Percentiles rank a stretch among this genome's conserved stretches.
Conservation (phyloP, 30 jellyfish, hydroid and myxozoan species). For the Chrysaora quinquecirrha region DNA sequence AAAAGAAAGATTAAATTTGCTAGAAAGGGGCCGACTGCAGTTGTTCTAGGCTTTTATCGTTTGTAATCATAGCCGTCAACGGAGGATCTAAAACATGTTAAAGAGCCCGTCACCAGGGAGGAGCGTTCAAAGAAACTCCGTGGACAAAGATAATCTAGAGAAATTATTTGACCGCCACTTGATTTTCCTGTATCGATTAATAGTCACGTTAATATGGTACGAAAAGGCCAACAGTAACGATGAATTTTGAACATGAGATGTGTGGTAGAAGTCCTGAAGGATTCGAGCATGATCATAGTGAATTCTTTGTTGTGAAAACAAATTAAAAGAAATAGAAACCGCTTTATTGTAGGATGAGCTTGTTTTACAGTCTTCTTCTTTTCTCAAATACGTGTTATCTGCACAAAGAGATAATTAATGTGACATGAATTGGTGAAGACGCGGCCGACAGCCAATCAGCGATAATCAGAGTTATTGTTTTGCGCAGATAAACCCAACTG, state of each 20-base stretch:
- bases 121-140: not conserved
- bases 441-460: slow-evolving; percentile 82
- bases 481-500: slow-evolving; percentile 47
- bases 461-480: slow-evolving; percentile 49
- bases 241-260: too few species aligned
- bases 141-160: not conserved
- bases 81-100: slow-evolving; percentile 36
- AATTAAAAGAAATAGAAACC: slow-evolving; percentile 42
- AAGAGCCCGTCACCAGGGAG: slow-evolving; percentile 24
- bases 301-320: slow-evolving; percentile 52
- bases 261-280: slow-evolving; percentile 26
- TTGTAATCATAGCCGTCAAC: slow-evolving; percentile 59
- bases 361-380: slow-evolving; percentile 62
- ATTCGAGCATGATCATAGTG: slow-evolving; percentile 15
- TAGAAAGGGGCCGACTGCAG: slow-evolving; percentile 53
- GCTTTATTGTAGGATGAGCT: slow-evolving; percentile 66
- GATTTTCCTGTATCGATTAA: too few species aligned
- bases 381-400: slow-evolving; percentile 70
- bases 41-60: slow-evolving; percentile 12
- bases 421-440: slow-evolving; percentile 69
- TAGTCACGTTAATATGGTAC: too few species aligned
- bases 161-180: too few species aligned
- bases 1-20: slow-evolving; percentile 38
- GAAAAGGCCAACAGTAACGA: too few species aligned
- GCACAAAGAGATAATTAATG: slow-evolving; percentile 54